Base-by-base conservation (phyloP, 1,140 invertebrate genomes). In the Zaprionus gabonicus region DNA sequence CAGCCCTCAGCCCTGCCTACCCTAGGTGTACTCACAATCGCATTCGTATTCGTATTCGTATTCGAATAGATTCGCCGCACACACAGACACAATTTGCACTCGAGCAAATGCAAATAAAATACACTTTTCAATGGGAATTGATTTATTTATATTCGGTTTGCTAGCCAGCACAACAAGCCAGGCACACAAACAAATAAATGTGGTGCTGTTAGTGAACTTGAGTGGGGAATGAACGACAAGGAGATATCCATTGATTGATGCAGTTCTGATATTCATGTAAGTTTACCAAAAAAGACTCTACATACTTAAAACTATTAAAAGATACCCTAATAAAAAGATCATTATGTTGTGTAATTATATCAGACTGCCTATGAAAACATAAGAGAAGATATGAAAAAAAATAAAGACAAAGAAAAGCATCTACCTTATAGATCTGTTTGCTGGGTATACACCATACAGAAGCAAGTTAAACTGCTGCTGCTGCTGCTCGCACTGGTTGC, bases 141-240 rank as follows among this genome's bases (percentile, higher is more conserved):
- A 84, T 84, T 79, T 88, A 82, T 84, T 84, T 87, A 72, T 82
- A 69, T 65, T 68, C 71, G 76, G 66, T 87, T 87, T 65, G 73
- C 60, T 51, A 71, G 59, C 44, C 60, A 65, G 65, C 75, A 62
- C 66, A 88, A 76, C 75, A 73, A 56, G 46, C 62, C 71, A 83
- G 69, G 71, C 76, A 83, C 63, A 70, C 71, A 69, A 76, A 41
- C 36, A 67, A 73, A 78, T 72, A 82, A 82, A 71, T 68, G 76
- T 9, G 23, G 28, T 20, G 10, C 60, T 27, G 9, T 58, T n/a
- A 27, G 31, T 31, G 28, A 23, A 17, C 46, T 51, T 4, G 12
- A 5, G 10, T 31, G 34, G 34, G 55, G 17, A 12, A 5, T 67
- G 27, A 9, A 15, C 13, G 57, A 53, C 28, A 60, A 13, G 28